Evolutionary conservation across 2,113 vertebrate genomes (phyloP).

Genomic region (Heteronetta atricapilla): DNA sequence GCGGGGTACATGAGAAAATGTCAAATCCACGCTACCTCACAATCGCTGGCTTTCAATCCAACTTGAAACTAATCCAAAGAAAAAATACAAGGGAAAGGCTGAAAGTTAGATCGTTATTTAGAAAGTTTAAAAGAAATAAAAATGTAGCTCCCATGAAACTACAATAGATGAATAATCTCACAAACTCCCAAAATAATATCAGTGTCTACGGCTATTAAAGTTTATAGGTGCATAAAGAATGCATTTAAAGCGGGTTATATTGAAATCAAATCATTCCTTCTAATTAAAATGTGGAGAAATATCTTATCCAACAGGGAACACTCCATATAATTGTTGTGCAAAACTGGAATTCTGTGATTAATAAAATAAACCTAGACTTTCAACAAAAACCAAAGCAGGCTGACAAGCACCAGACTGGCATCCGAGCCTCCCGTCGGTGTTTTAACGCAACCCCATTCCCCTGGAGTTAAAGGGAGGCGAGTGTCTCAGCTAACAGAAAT

Average conservation of each 20-base stretch:
- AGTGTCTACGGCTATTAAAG: neutral
- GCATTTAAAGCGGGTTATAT: neutral
- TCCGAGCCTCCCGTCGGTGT: neutral
- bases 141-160: conserved; percentile 7
- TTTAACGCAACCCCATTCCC: neutral
- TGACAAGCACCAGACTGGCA: neutral
- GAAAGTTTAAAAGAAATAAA: conserved; percentile 43
- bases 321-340: neutral
- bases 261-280: neutral
- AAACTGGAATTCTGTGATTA: neutral
- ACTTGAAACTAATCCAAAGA: conserved; percentile 47
- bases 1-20: conserved; percentile 53
- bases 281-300: neutral
- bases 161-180: neutral
- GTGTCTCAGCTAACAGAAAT: neutral
- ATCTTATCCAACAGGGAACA: neutral
- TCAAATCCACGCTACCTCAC: conserved; percentile 26
- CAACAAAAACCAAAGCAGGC: neutral
- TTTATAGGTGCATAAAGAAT: conserved; percentile 24
- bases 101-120: neutral
- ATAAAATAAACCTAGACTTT: neutral
- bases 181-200: conserved; percentile 22
- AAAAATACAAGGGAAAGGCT: conserved; percentile 36
- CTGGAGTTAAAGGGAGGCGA: conserved; percentile 18
- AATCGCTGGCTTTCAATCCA: conserved; percentile 45